Percentiles rank a stretch among this genome's conserved stretches.
phyloP scores from a whole-genome alignment of 2,797 vertebrate species.

The Lacerta viridis region DNA sequence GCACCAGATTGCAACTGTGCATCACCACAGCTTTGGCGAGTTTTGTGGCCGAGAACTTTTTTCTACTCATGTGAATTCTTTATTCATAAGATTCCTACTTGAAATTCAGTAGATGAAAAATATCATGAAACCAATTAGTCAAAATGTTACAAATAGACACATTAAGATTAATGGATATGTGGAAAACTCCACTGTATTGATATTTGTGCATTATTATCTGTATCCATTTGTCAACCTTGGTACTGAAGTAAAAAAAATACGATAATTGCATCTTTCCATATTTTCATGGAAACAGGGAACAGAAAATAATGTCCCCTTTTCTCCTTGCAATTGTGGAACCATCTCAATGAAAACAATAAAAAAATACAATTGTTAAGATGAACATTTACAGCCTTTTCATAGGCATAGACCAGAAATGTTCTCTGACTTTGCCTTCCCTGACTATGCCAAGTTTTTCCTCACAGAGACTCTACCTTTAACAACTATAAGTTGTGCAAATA shows the following conservation, averaged over 20 bases:
- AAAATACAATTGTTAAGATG: background rate
- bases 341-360: conserved; percentile 18
- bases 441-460: background rate
- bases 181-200: conserved; percentile 6
- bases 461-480: background rate
- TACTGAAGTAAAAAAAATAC: conserved; percentile 11
- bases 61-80: conserved; percentile 30
- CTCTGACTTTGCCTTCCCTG: background rate
- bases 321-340: background rate
- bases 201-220: conserved; percentile 13
- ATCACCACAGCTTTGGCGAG: conserved; percentile 18
- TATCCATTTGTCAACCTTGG: conserved; percentile 8
- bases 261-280: background rate
- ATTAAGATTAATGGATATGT: background rate
- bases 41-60: background rate
- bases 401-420: background rate
- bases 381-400: background rate
- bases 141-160: background rate
- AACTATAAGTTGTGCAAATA: background rate
- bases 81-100: background rate
- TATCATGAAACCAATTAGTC: conserved; percentile 5
- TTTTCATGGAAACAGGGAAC: background rate
- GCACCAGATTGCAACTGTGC: background rate
- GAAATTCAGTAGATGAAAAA: conserved; percentile 5
- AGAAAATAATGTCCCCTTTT: background rate